A percentile compares a stretch with the other conserved stretches of the same genome.
These are phyloP conservation scores for Myotis davidii DNA, from an alignment of 2,113 vertebrate genomes.

Conservation along the genomic window DNA sequence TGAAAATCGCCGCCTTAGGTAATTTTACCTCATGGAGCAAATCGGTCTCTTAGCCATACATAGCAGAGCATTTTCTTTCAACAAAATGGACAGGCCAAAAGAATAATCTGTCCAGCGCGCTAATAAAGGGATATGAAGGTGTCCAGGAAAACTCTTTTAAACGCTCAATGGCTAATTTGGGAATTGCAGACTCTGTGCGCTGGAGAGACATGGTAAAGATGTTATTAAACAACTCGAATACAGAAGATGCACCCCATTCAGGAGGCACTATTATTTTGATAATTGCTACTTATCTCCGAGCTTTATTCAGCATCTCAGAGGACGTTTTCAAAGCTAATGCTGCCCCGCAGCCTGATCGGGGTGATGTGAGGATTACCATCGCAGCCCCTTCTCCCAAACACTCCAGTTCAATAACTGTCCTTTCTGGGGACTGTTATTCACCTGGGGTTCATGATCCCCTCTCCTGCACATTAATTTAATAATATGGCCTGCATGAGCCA, in stretches of 20 bases:
- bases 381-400: background rate
- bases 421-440: constrained; percentile 4
- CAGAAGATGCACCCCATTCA: background rate
- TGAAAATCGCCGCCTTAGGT: background rate
- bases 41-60: background rate
- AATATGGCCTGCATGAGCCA: background rate
- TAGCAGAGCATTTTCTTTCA: constrained; percentile 38
- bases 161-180: constrained; percentile 69
- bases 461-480: constrained; percentile 13
- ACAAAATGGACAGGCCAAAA: background rate
- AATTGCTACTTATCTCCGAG: constrained; percentile 66
- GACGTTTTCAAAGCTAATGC: constrained; percentile 53
- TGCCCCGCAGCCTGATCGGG: background rate
- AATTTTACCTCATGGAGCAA: constrained; percentile 54
- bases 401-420: constrained; percentile 49
- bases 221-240: constrained; percentile 69
- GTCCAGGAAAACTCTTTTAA: constrained; percentile 67
- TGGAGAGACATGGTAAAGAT: constrained; percentile 57
- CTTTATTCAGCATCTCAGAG: constrained; percentile 67
- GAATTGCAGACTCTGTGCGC: constrained; percentile 66
- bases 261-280: constrained; percentile 53
- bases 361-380: background rate
- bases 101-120: constrained; percentile 40
- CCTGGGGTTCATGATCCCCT: background rate
- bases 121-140: constrained; percentile 58